Percentiles rank a stretch among this genome's conserved stretches.
These are phyloP conservation scores for Rhyacophila brunnea DNA, from an alignment of 1,140 invertebrate genomes.

Conservation along the genomic window DNA sequence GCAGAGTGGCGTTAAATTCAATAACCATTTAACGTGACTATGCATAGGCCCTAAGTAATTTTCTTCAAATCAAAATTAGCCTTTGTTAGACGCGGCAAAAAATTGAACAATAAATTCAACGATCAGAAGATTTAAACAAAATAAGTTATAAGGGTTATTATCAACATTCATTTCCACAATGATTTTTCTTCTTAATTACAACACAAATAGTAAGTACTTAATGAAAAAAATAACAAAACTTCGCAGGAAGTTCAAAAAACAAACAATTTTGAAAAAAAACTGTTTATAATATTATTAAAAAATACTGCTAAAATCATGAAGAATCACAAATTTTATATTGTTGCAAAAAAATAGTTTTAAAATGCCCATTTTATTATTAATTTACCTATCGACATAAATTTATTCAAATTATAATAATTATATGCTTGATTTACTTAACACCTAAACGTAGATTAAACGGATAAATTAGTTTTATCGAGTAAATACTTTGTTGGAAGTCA, in stretches of 20 bases:
- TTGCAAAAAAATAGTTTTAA: constrained; percentile 14
- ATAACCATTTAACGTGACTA: too few species aligned
- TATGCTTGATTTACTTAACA: constrained; percentile 23
- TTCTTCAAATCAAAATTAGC: too few species aligned
- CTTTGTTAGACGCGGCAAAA: too few species aligned
- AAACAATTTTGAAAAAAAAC: constrained; percentile 6
- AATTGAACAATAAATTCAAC: too few species aligned
- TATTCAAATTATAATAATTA: constrained; percentile 32
- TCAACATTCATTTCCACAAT: neutral
- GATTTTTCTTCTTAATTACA: constrained; percentile 10
- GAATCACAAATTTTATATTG: constrained; percentile 19
- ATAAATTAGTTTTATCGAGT: constrained; percentile 24
- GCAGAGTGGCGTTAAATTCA: too few species aligned
- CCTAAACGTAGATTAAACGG: constrained; percentile 34
- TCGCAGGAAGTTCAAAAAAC: constrained; percentile 6
- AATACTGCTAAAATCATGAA: neutral
- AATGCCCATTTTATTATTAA: constrained; percentile 30
- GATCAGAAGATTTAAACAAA: too few species aligned
- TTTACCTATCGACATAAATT: constrained; percentile 32
- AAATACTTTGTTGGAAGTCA: constrained; percentile 2
- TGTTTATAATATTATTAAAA: constrained; percentile 7
- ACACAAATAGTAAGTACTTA: constrained; percentile 1
- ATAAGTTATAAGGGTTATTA: too few species aligned
- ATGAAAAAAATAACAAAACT: constrained; percentile 6
- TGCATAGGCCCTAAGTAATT: too few species aligned